Conservation (phyloP, 2,888 invertebrate genomes). For the Liodrosophila aerea region DNA sequence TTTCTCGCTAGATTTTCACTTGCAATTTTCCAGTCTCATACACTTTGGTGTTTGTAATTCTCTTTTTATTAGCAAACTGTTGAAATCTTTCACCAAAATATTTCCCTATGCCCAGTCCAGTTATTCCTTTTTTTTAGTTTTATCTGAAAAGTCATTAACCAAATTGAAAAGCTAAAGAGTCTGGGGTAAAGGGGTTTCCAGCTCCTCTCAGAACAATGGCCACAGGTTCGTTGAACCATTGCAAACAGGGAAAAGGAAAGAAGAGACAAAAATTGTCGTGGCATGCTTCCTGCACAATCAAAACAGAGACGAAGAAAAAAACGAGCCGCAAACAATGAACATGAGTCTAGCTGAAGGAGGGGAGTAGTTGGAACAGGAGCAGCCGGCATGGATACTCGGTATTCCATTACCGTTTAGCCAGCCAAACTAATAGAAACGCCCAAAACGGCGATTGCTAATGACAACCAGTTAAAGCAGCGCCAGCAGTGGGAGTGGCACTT, state of each 20-base stretch:
- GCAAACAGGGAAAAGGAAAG: constrained; percentile 9
- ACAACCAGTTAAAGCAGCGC: constrained; percentile 40
- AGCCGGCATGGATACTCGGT: constrained; percentile 8
- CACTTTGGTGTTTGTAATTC: constrained; percentile 29
- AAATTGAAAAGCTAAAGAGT: constrained; percentile 57
- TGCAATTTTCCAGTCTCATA: constrained; percentile 55
- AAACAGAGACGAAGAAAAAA: constrained; percentile 11
- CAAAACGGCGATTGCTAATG: constrained; percentile 60
- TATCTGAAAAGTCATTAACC: constrained; percentile 63
- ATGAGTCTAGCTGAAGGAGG: not conserved
- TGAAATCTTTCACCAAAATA: not conserved
- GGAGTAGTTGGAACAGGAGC: not conserved
- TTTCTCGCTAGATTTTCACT: constrained; percentile 6
- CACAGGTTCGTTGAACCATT: constrained; percentile 64
- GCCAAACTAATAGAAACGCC: constrained; percentile 33
- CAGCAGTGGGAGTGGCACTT: not conserved
- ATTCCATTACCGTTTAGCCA: constrained; percentile 34
- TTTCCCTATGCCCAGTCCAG: constrained; percentile 5
- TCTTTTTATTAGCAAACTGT: constrained; percentile 7
- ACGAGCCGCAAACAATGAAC: constrained; percentile 29
- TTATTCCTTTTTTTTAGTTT: not conserved
- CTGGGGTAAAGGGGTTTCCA: not conserved
- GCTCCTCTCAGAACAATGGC: constrained; percentile 26
- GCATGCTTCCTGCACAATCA: constrained; percentile 37
- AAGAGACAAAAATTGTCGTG: constrained; percentile 39